Percentiles rank a stretch among this genome's conserved stretches.
Conservation (phyloP, 2,113 vertebrate genomes). For the human region DNA sequence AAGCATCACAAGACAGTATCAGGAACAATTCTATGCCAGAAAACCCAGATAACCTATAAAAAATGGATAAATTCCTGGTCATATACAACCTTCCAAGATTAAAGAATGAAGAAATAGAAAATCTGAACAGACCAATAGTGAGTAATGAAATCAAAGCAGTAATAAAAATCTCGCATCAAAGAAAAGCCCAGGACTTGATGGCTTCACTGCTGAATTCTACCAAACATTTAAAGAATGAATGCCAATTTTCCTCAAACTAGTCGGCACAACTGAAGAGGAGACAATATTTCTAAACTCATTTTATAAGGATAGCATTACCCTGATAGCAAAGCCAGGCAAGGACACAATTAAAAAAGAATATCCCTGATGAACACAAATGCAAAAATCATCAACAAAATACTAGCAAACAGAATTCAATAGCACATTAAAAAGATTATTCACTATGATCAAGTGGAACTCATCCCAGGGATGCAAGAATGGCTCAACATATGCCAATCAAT, state of each 20-base stretch:
- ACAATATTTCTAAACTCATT: not conserved
- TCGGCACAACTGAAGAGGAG: not conserved
- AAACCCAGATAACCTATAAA: not conserved
- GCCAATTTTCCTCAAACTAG: not conserved
- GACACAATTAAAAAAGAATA: not conserved
- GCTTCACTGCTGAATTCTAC: not conserved
- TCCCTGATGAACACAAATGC: not conserved
- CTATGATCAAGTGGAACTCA: not conserved
- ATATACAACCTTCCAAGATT: not conserved
- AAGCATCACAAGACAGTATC: not conserved
- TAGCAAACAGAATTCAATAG: not conserved
- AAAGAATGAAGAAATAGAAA: not conserved
- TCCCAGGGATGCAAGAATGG: not conserved
- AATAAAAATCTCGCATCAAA: not conserved
- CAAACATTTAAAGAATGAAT: not conserved
- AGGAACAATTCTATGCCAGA: not conserved
- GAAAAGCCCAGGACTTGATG: not conserved
- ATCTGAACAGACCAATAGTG: not conserved
- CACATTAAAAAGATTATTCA: not conserved
- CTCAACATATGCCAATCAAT: not conserved
- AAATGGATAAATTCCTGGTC: not conserved
- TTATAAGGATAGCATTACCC: not conserved
- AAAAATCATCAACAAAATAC: not conserved
- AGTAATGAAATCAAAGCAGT: not conserved
- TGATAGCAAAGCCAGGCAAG: not conserved